Evolutionary conservation across 1,140 invertebrate genomes (phyloP).

Genomic region (Cepaea nemoralis): DNA sequence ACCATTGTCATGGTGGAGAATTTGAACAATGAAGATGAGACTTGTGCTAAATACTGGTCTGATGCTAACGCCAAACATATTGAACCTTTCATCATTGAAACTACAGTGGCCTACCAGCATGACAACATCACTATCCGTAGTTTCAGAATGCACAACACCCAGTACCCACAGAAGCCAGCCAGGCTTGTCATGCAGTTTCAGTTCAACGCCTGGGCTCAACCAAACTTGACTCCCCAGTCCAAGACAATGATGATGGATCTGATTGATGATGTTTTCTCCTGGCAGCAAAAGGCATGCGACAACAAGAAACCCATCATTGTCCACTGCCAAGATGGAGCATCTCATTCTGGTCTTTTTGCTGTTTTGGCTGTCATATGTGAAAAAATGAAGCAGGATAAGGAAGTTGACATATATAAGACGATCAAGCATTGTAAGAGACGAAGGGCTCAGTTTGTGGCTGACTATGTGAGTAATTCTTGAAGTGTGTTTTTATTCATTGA

Average conservation of each 20-base stretch:
- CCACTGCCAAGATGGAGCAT: constrained; percentile 69
- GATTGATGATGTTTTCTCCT: constrained; percentile 59
- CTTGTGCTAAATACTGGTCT: constrained; percentile 67
- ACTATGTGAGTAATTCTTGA: constrained; percentile 57
- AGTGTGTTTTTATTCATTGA: not conserved
- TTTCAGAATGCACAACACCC: constrained; percentile 55
- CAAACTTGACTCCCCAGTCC: constrained; percentile 61
- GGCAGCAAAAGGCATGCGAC: constrained; percentile 55
- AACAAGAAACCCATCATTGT: constrained; percentile 60
- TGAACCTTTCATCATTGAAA: constrained; percentile 64
- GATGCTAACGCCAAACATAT: constrained; percentile 59
- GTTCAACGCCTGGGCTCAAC: constrained; percentile 65
- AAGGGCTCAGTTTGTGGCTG: constrained; percentile 62
- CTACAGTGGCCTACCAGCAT: constrained; percentile 56
- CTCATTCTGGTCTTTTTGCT: constrained; percentile 66
- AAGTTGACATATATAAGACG: constrained; percentile 69
- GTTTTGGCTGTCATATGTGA: constrained; percentile 61
- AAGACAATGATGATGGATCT: constrained; percentile 65
- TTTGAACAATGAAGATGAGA: constrained; percentile 61
- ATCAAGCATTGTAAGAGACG: constrained; percentile 67
- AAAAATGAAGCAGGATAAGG: constrained; percentile 58
- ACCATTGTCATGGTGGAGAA: constrained; percentile 69
- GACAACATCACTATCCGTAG: constrained; percentile 64
- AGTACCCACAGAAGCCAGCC: constrained; percentile 48
- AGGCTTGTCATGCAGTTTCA: constrained; percentile 65